Evolutionary conservation across 2,888 invertebrate species (phyloP).

Genomic region (Tenthredo livida): DNA sequence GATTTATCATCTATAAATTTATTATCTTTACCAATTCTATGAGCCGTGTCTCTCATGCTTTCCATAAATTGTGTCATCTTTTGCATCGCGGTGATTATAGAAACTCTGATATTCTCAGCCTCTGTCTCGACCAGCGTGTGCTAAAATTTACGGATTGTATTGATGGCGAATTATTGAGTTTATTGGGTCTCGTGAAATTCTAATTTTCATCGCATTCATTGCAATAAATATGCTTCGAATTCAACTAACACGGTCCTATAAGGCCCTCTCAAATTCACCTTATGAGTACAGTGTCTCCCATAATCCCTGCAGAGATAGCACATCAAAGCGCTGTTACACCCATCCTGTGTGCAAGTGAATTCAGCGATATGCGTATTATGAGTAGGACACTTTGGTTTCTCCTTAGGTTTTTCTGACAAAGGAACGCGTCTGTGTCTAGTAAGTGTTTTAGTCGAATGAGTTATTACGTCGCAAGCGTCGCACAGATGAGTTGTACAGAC

Average conservation of each 20-base stretch:
- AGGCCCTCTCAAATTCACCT: constrained; percentile 71
- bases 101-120: constrained; percentile 80
- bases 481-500: constrained; percentile 81
- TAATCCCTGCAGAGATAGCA: constrained; percentile 82
- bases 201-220: too few species aligned
- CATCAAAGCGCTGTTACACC: constrained; percentile 80
- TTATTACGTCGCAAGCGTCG: constrained; percentile 79
- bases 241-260: neutral
- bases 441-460: constrained; percentile 80
- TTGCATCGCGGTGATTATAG: constrained; percentile 79
- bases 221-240: neutral
- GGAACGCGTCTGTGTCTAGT: constrained; percentile 80
- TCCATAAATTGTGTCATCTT: constrained; percentile 80
- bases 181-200: neutral
- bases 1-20: too few species aligned
- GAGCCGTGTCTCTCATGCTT: constrained; percentile 79
- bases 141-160: constrained; percentile 66
- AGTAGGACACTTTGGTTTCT: constrained; percentile 80
- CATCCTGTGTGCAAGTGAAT: constrained; percentile 81
- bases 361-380: constrained; percentile 81
- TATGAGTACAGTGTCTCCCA: constrained; percentile 80
- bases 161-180: constrained; percentile 15
- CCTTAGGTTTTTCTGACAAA: constrained; percentile 80
- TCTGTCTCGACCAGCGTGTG: constrained; percentile 80
- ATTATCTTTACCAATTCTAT: constrained; percentile 75